Conservation (phyloP, 2,113 vertebrate genomes). For the Phalacrocorax carbo region DNA sequence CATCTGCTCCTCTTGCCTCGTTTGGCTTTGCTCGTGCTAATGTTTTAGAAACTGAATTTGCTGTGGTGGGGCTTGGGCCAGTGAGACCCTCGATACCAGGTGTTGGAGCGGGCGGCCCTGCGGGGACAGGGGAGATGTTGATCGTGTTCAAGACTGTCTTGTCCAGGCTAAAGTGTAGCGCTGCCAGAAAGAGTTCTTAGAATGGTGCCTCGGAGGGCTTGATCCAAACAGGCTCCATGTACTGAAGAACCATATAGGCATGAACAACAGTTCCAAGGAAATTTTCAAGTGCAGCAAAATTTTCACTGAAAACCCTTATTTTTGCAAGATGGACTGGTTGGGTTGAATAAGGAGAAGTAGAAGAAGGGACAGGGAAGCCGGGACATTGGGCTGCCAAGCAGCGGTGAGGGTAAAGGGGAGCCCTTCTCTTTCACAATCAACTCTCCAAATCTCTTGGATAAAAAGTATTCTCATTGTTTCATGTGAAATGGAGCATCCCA, state of each 20-base stretch:
- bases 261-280: accelerated
- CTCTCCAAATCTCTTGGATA: no score
- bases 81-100: not conserved
- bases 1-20: no score
- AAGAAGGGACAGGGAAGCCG: not conserved
- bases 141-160: accelerated
- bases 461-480: not conserved
- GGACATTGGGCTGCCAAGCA: accelerated
- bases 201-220: not conserved
- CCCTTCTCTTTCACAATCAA: not conserved
- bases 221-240: not conserved
- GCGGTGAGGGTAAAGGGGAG: no score
- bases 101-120: no score
- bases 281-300: not conserved
- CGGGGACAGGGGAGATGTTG: not conserved
- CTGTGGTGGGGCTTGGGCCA: not conserved
- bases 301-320: not conserved
- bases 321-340: not conserved
- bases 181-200: not conserved
- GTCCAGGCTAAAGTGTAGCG: not conserved
- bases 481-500: not conserved
- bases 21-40: not conserved
- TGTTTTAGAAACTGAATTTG: not conserved
- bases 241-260: not conserved
- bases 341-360: not conserved